Conservation (phyloP, 2,888 invertebrate genomes). For the Mythimna loreyi region DNA sequence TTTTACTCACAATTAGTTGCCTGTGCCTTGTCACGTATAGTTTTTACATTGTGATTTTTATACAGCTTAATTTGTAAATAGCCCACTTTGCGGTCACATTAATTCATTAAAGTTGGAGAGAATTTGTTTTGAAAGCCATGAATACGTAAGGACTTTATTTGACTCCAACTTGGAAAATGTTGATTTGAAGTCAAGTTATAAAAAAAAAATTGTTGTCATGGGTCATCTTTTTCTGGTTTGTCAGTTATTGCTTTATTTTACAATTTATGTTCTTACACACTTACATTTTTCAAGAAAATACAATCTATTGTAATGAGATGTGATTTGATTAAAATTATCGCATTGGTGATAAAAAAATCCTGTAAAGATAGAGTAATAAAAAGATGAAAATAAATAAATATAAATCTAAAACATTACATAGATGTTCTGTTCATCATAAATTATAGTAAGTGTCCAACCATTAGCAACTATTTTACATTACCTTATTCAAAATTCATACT, state of each 20-base stretch:
- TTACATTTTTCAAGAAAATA: no score
- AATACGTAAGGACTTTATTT: background rate
- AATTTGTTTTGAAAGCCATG: background rate
- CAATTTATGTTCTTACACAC: no score
- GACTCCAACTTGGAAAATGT: background rate
- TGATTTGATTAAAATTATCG: no score
- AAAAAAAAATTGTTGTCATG: background rate
- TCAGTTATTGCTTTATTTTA: no score
- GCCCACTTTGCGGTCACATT: constrained; percentile 4
- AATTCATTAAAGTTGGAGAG: constrained; percentile 7
- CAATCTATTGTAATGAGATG: no score
- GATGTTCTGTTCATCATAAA: background rate
- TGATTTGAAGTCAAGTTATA: background rate
- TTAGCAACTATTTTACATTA: background rate
- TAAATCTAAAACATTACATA: no score
- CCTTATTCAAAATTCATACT: background rate
- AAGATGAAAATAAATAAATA: no score
- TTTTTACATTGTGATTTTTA: constrained; percentile 38
- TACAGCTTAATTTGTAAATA: constrained; percentile 27
- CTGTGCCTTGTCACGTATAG: constrained; percentile 31
- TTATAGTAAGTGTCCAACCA: background rate
- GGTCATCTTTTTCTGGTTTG: no score
- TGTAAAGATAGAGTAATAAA: no score
- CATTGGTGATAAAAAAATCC: no score
- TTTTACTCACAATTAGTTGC: constrained; percentile 56